Evolutionary conservation across 1,140 invertebrate genomes (phyloP), one percentile per base, ranked within the genome.

Genomic region (Planococcus citri): DNA sequence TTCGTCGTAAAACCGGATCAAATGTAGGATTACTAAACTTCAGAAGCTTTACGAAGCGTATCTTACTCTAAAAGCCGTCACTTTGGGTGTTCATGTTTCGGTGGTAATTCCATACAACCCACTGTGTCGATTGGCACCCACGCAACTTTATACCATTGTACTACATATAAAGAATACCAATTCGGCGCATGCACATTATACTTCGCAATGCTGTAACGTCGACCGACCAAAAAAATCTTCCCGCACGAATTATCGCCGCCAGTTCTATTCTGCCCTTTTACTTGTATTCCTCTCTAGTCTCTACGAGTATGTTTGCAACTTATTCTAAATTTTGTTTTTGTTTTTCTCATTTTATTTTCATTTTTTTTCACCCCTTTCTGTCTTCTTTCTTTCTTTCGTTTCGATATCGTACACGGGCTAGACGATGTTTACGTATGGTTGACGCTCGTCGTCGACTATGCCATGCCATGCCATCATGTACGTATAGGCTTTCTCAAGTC

Each of bases 131-230:
- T 64, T 64, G 60, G 60, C 60, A 64, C 60, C 60, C 60, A 64
- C 60, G 60, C 60, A 64, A 64, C 60, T 64, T 64, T 64, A 64
- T 64, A 64, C 60, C 60, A 27, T 64, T 64, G 60, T 64, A 64
- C 60, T 24, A n/a, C n/a, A n/a, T n/a, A 25, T 25, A 20, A 64
- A 64, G 25, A 64, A 64, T 64, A 64, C 25, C 25, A 25, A 27
- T 64, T 27, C 60, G 60, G 60, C 60, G 60, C 60, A 64, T 64
- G 60, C 25, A 64, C 60, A 9, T 51, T 51, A n/a, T 17, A 4
- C 41, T 51, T 12, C 41, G 41, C 41, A 51, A 51, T 51, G 41
- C 41, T 51, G 41, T 20, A 33, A 33, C n/a, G 41, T 51, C 3
- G 10, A 17, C 12, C 41, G 41, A 17, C 12, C 17, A 20, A 51